Evolutionary conservation across 2,888 invertebrate species (phyloP).

Genomic region (Amaurobius ferox): DNA sequence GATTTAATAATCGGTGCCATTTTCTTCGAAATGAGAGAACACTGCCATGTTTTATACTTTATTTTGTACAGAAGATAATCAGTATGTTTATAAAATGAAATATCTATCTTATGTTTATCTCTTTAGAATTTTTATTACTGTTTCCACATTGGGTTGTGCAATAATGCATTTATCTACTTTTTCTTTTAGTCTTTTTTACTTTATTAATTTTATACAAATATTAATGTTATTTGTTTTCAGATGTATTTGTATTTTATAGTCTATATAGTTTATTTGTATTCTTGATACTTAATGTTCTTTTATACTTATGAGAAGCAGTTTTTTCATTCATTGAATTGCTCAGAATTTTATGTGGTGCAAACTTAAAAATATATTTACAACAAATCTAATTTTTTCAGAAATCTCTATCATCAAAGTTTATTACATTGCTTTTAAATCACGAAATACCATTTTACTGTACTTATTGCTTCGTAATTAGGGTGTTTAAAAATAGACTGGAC

Average conservation of each 20-base stretch:
- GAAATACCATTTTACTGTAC: too few relatives aligned
- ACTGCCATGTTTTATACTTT: slow-evolving; percentile 4
- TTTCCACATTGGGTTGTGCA: neutral
- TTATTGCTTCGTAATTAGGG: neutral
- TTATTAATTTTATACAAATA: too few relatives aligned
- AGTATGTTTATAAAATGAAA: neutral
- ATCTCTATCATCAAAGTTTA: too few relatives aligned
- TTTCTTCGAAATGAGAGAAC: neutral
- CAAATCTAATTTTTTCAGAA: neutral
- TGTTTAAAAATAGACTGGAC: neutral
- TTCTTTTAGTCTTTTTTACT: neutral
- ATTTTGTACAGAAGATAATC: neutral
- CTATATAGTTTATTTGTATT: neutral
- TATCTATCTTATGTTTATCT: neutral
- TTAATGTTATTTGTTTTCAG: too few relatives aligned
- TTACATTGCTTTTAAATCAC: too few relatives aligned
- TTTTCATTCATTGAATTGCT: neutral
- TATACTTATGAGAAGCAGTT: slow-evolving; percentile 13
- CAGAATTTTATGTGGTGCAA: neutral
- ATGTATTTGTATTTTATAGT: too few relatives aligned
- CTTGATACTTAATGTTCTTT: neutral
- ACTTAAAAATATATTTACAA: too few relatives aligned
- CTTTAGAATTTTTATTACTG: neutral
- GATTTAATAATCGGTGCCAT: too few relatives aligned
- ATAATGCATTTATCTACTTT: neutral